A percentile compares a stretch with the other conserved stretches of the same genome.
Evolutionary conservation across 2,888 invertebrate species (phyloP).

Genomic region (Drosophila tanythrix): DNA sequence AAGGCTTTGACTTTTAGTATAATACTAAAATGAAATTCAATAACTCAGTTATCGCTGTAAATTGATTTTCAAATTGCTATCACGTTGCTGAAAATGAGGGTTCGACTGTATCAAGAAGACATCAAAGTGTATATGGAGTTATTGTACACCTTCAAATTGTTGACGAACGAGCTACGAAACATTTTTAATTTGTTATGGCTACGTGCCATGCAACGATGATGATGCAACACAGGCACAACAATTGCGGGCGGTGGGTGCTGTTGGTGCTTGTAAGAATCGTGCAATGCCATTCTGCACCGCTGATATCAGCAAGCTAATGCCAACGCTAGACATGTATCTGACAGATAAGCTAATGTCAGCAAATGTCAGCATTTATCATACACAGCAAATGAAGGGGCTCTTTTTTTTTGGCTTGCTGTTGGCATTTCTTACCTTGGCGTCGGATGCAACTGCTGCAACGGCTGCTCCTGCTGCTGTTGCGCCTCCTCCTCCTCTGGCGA

Average conservation of each 20-base stretch:
- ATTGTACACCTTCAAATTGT: conserved; percentile 4
- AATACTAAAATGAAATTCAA: not conserved
- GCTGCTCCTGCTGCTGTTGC: conserved; percentile 35
- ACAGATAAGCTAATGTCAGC: not conserved
- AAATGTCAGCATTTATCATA: conserved; percentile 6
- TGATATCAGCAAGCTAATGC: conserved; percentile 8
- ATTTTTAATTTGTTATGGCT: conserved; percentile 51
- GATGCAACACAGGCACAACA: conserved; percentile 12
- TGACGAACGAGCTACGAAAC: conserved; percentile 51
- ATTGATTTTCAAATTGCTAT: not conserved
- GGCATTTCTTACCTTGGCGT: conserved; percentile 56
- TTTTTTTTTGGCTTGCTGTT: not conserved
- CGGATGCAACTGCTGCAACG: conserved; percentile 42
- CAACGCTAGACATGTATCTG: conserved; percentile 18
- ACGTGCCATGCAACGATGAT: conserved; percentile 49
- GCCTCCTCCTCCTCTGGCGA: conserved; percentile 27
- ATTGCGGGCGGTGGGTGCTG: conserved; percentile 10
- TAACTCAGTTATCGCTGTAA: not conserved
- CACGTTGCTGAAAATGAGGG: not conserved
- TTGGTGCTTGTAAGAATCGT: conserved; percentile 45
- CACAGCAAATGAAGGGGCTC: conserved; percentile 1
- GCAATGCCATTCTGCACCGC: conserved; percentile 12
- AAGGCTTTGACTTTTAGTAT: not conserved
- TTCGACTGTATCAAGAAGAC: not conserved
- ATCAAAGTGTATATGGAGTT: not conserved